Base-by-base conservation (phyloP, 2,797 vertebrate species). In the Steatocranus sp. region DNA sequence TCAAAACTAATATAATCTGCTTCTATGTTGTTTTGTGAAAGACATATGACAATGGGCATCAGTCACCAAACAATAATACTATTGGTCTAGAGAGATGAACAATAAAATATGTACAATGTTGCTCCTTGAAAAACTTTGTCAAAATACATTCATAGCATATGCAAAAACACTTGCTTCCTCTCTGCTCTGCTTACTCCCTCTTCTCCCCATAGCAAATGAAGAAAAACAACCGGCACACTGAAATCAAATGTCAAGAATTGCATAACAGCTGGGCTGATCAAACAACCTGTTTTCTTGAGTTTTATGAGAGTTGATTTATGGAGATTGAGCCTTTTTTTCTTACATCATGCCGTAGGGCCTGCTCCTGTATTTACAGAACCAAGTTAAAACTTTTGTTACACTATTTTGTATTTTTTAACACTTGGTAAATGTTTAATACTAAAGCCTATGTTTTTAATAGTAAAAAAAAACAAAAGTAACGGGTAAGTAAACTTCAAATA, bases 241-340 rank as follows among this genome's bases (percentile, higher is more conserved):
- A 80, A 80, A 92, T 89, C 79, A 90, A 89, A 93, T 91, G 86
- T 89, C 92, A 92, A 43, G 51, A 83, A 80, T 88, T 83, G 83
- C 85, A 87, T 79, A 86, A 88, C 77, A 18, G 61, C 14, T 5
- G 27, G 38, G 61, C 74, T 81, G 74, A 87, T 86, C 50, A 79
- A 84, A 81, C 79, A 74, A 81, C 63, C 15, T n/a, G 51, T 9
- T 78, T 85, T 76, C 23, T 58, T 77, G 53, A 82, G 70, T 81
- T 83, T 86, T 84, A 89, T 90, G 82, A 56, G 41, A 75, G 75
- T 53, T 46, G 81, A 86, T 86, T 77, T 83, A 70, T 76, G 66
- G 61, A 84, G 78, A 83, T 87, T 78, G 56, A 25, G 66, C 51
- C 76, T n/a, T 43, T 46, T 49, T 75, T 54, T 34, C 10, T 75